Conservation (phyloP, 1,140 invertebrate species). For the Drosophila navojoa region DNA sequence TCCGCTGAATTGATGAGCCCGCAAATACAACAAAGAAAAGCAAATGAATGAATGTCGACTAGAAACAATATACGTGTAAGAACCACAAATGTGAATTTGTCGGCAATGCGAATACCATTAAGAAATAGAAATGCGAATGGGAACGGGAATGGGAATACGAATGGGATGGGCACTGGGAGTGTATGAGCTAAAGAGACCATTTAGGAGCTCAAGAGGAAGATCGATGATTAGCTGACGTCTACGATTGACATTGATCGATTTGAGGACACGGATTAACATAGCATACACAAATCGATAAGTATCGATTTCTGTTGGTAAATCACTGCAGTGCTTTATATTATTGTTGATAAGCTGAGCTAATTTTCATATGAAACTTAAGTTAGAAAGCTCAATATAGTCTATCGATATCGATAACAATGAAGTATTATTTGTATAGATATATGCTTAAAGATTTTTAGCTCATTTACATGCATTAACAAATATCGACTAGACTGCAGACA, state of each 20-base stretch:
- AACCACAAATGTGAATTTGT: conserved; percentile 1
- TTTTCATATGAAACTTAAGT: no score
- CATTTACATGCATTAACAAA: no score
- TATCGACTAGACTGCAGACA: no score
- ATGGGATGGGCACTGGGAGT: not conserved
- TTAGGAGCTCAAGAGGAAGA: not conserved
- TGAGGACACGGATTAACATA: not conserved
- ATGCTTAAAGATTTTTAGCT: no score
- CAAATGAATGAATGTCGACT: conserved; percentile 7
- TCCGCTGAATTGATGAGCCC: conserved; percentile 11
- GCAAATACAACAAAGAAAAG: conserved; percentile 13
- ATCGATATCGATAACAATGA: no score
- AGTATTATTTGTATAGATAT: no score
- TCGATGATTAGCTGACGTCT: not conserved
- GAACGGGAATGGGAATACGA: no score
- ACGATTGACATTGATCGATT: not conserved
- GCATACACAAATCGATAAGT: no score
- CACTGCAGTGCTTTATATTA: no score
- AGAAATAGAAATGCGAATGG: not conserved
- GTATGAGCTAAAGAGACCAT: not conserved
- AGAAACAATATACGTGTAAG: conserved; percentile 11
- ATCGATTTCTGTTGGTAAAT: no score
- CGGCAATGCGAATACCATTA: conserved; percentile 4
- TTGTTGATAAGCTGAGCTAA: no score
- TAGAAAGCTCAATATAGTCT: no score